Conservation (phyloP, 2,113 vertebrate genomes). For the Sakesphorus luctuosus region DNA sequence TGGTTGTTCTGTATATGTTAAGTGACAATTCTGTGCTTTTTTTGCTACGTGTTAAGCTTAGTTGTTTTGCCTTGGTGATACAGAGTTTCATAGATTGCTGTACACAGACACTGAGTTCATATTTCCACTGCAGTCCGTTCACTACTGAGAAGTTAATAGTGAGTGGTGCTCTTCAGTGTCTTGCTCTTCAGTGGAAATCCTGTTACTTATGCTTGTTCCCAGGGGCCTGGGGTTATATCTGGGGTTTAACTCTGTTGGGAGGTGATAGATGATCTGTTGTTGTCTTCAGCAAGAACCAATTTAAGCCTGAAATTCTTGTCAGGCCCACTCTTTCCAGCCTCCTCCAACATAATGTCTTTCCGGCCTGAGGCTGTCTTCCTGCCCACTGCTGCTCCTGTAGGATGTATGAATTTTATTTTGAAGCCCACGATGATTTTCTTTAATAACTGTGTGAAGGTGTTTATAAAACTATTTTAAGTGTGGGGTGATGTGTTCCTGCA, state of each 20-base stretch:
- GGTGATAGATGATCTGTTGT: not conserved
- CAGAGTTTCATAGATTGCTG: not conserved
- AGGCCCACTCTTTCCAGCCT: not conserved
- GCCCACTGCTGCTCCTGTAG: not conserved
- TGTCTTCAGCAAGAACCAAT: not conserved
- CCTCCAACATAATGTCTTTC: not conserved
- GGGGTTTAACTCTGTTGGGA: not conserved
- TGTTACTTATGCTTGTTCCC: not conserved
- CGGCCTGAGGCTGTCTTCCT: not conserved
- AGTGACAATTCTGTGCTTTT: not conserved
- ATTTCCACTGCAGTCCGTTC: not conserved
- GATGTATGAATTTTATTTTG: not conserved
- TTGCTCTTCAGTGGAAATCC: not conserved
- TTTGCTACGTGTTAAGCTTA: not conserved
- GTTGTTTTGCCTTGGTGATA: not conserved
- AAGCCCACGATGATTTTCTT: not conserved
- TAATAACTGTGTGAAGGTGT: not conserved
- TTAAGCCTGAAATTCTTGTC: not conserved
- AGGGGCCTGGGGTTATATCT: not conserved
- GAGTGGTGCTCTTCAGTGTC: not conserved
- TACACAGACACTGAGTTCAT: not conserved
- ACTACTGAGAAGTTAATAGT: not conserved
- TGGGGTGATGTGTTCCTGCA: not conserved
- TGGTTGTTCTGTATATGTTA: not conserved
- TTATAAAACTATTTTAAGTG: not conserved